Evolutionary conservation across 2,797 vertebrate species (phyloP).

Genomic region (Oreonectes daqikongensis): DNA sequence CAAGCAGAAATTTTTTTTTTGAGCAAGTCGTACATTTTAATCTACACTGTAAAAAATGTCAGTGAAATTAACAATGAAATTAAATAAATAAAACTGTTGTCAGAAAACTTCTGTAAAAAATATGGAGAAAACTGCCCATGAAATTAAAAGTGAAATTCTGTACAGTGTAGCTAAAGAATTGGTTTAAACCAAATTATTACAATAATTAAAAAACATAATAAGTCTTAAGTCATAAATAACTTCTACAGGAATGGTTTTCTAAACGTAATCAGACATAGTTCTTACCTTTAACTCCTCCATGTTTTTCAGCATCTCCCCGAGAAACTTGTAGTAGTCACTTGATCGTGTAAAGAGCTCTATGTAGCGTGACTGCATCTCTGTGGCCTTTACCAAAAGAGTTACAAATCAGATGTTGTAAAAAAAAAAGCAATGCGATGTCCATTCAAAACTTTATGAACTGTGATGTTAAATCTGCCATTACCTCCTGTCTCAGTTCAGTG

Average conservation of each 20-base stretch:
- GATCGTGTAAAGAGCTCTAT: conserved; percentile 94
- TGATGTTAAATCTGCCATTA: conserved; percentile 61
- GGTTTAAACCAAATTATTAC: too few species aligned
- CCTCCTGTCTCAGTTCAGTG: conserved; percentile 87
- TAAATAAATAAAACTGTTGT: too few species aligned
- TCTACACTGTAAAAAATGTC: too few species aligned
- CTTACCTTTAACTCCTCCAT: conserved; percentile 96
- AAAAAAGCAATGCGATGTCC: not conserved
- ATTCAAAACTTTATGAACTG: not conserved
- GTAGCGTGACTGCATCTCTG: conserved; percentile 86
- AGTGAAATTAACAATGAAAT: too few species aligned
- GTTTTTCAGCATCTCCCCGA: conserved; percentile 91
- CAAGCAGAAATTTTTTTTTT: not conserved
- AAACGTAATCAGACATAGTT: not conserved
- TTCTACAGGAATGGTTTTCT: too few species aligned
- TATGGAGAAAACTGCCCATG: too few species aligned
- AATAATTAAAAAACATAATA: too few species aligned
- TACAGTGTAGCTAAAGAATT: too few species aligned
- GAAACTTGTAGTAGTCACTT: conserved; percentile 89
- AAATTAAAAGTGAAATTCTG: too few species aligned
- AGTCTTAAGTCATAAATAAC: too few species aligned
- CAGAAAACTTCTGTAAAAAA: too few species aligned
- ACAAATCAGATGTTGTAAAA: conserved; percentile 42
- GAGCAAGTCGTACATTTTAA: not conserved
- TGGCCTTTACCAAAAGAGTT: conserved; percentile 73